Percentiles rank a stretch among this genome's conserved stretches.
Evolutionary conservation across 2,797 vertebrate genomes (phyloP).

Genomic region (Clarias laeviceps): DNA sequence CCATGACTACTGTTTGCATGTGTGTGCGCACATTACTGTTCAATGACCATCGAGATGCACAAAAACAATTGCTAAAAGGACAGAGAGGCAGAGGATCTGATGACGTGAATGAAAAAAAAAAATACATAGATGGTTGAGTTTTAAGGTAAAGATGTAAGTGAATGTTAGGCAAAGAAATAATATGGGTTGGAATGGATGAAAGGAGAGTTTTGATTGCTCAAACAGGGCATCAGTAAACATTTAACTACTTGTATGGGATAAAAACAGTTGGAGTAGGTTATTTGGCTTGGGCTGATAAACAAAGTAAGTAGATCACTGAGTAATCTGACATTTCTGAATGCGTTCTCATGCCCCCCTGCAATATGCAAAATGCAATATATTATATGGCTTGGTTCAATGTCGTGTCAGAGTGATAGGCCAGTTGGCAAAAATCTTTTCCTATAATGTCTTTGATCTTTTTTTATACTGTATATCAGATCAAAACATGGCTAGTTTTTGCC

Average conservation of each 20-base stretch:
- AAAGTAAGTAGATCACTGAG: neutral
- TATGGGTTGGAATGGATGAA: neutral
- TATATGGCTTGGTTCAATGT: neutral
- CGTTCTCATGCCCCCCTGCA: neutral
- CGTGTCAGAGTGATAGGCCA: neutral
- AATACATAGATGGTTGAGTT: neutral
- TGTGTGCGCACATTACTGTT: constrained; percentile 19
- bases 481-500: too few species aligned
- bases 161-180: neutral
- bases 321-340: neutral
- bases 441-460: neutral
- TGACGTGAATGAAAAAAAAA: neutral
- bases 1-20: constrained; percentile 53
- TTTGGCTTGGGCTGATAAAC: neutral
- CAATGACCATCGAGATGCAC: neutral
- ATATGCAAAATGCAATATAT: too few species aligned
- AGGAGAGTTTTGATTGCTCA: neutral
- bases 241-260: neutral
- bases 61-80: neutral
- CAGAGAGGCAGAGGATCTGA: constrained; percentile 24
- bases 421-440: neutral
- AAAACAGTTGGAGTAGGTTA: neutral
- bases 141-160: neutral
- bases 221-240: neutral
- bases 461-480: too few species aligned